Evolutionary conservation across 1,140 invertebrate genomes (phyloP).

Genomic region (Drosophila eugracilis): DNA sequence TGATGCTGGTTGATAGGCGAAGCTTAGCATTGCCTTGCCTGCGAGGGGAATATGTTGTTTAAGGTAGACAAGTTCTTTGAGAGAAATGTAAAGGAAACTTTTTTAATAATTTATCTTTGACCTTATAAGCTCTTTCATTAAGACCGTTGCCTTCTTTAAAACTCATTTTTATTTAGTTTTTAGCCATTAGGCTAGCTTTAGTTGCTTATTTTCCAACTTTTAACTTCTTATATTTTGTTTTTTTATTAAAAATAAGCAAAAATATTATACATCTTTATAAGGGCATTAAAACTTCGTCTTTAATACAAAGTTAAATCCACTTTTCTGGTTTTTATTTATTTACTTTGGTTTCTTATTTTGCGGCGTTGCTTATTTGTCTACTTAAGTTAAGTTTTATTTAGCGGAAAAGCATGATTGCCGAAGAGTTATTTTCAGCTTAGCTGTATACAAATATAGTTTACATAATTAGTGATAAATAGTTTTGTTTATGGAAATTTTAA

Average conservation of each 20-base stretch:
- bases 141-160: too few species aligned
- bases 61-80: background rate
- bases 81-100: too few species aligned
- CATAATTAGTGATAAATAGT: background rate
- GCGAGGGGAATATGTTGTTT: too few species aligned
- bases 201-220: too few species aligned
- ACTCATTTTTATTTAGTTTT: too few species aligned
- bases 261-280: background rate
- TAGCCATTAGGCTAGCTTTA: too few species aligned
- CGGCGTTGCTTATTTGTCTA: slow-evolving; percentile 14
- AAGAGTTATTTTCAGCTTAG: background rate
- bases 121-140: background rate
- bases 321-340: slow-evolving; percentile 14
- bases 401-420: background rate
- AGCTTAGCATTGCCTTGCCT: too few species aligned
- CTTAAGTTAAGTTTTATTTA: background rate
- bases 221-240: background rate
- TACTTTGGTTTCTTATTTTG: slow-evolving; percentile 27
- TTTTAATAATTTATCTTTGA: too few species aligned
- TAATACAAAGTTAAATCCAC: background rate
- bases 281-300: slow-evolving; percentile 13
- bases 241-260: background rate
- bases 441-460: background rate
- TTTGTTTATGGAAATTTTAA: background rate
- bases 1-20: background rate